Conservation (phyloP, 2,888 invertebrate genomes). For the Tanaodytes sp. region DNA sequence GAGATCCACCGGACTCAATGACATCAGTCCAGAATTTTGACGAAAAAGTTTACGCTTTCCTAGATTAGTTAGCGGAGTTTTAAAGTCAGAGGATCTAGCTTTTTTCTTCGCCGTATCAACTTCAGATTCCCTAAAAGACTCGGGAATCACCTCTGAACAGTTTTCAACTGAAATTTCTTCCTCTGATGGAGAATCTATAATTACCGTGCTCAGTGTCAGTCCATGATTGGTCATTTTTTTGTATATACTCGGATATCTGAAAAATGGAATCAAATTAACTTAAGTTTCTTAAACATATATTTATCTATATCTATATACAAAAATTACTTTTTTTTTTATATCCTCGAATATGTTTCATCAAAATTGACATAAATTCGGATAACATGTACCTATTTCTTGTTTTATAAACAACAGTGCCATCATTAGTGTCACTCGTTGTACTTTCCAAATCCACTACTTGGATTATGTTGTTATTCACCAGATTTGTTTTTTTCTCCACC, state of each 20-base stretch:
- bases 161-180: conserved; percentile 18
- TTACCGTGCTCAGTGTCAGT: conserved; percentile 39
- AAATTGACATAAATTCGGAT: no score
- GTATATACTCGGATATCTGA: conserved; percentile 43
- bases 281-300: no score
- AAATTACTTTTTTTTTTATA: no score
- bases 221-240: conserved; percentile 32
- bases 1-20: conserved; percentile 29
- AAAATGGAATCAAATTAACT: no score
- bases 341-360: no score
- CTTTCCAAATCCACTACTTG: no score
- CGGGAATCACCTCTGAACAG: conserved; percentile 50
- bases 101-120: conserved; percentile 25
- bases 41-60: conserved; percentile 26
- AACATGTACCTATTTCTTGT: no score
- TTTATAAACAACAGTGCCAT: no score
- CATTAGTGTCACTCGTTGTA: no score
- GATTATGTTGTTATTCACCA: background rate
- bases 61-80: background rate
- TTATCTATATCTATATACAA: no score
- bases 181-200: conserved; percentile 51
- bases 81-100: background rate
- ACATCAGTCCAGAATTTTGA: conserved; percentile 29
- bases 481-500: background rate
- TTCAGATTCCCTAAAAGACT: conserved; percentile 51